A percentile compares a stretch with the other conserved stretches of the same genome.
phyloP scores from a whole-genome alignment of 2,797 vertebrate genomes.

The Protonibea diacanthus region DNA sequence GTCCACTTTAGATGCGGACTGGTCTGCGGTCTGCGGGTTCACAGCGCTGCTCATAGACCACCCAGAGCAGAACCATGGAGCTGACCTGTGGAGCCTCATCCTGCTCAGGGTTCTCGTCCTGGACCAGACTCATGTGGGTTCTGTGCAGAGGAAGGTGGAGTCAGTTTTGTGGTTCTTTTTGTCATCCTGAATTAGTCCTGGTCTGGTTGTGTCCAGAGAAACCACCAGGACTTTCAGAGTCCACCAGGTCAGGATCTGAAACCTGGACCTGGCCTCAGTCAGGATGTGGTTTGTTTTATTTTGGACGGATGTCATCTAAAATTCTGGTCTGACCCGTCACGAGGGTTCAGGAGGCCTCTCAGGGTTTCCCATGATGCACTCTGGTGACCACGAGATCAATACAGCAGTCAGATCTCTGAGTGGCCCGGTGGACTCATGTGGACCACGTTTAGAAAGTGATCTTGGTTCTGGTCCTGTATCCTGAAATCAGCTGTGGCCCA shows the following conservation, averaged over 20 bases:
- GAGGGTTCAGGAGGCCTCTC: no score
- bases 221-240: slow-evolving; percentile 9
- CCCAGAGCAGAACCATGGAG: slow-evolving; percentile 64
- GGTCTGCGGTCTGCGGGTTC: slow-evolving; percentile 69
- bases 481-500: slow-evolving; percentile 55
- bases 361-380: no score
- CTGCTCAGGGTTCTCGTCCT: slow-evolving; percentile 76
- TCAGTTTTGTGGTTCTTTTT: slow-evolving; percentile 40
- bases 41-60: slow-evolving; percentile 55
- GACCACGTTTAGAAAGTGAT: no score
- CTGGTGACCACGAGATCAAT: no score
- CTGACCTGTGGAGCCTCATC: slow-evolving; percentile 70
- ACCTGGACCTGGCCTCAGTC: no score
- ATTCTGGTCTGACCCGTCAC: no score
- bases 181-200: no score
- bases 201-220: slow-evolving; percentile 6
- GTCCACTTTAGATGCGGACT: slow-evolving; percentile 80
- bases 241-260: no score
- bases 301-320: no score
- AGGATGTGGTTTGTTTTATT: no score
- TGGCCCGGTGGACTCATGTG: no score
- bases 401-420: no score
- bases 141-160: slow-evolving; percentile 87
- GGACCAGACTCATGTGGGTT: slow-evolving; percentile 61
- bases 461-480: not conserved